Evolutionary conservation across 2,888 invertebrate species (phyloP).

Genomic region (Microctonus aethiopoides): DNA sequence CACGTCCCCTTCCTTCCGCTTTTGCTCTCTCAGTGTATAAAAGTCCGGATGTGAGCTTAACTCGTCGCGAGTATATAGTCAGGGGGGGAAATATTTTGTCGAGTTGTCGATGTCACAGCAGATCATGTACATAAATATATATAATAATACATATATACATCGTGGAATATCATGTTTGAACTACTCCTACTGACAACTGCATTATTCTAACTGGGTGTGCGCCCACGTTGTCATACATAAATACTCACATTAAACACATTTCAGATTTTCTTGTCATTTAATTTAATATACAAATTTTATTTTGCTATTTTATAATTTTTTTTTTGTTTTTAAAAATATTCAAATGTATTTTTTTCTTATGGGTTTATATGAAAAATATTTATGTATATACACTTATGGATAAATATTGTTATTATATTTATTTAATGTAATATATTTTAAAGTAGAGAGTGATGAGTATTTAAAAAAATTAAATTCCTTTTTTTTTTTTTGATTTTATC

Average conservation of each 20-base stretch:
- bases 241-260: not conserved
- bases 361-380: too few species aligned
- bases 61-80: slow-evolving; percentile 44
- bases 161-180: too few species aligned
- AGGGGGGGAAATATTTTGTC: slow-evolving; percentile 3
- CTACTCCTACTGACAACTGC: too few species aligned
- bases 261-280: not conserved
- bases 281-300: not conserved
- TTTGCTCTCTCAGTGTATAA: slow-evolving; percentile 42
- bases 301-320: not conserved
- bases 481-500: too few species aligned
- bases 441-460: too few species aligned
- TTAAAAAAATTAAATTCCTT: too few species aligned
- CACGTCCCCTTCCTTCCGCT: slow-evolving; percentile 65
- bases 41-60: slow-evolving; percentile 64
- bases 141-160: not conserved
- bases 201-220: not conserved
- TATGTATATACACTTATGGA: too few species aligned
- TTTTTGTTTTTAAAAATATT: too few species aligned
- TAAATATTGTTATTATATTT: too few species aligned
- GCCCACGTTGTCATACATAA: not conserved
- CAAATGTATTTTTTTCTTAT: too few species aligned
- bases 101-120: slow-evolving; percentile 13
- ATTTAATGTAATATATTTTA: too few species aligned
- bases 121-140: not conserved